phyloP scores from a whole-genome alignment of 2,797 vertebrate genomes.

The Percopsis omiscomaycus region DNA sequence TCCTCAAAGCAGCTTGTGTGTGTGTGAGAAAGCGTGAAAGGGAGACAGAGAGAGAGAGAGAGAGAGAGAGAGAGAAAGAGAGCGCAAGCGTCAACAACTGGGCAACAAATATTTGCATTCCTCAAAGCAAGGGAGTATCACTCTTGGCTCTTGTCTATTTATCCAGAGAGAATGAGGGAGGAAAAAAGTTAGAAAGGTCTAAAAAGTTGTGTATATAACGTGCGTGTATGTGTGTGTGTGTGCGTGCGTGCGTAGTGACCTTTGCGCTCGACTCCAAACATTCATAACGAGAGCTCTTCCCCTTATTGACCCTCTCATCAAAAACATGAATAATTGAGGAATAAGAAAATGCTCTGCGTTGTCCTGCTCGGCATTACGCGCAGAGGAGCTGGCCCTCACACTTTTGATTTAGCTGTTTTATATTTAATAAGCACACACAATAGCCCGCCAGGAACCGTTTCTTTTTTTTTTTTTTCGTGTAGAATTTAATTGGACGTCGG shows the following conservation, averaged over 20 bases:
- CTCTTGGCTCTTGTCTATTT: constrained; percentile 62
- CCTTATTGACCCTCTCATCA: constrained; percentile 80
- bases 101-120: constrained; percentile 75
- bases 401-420: constrained; percentile 82
- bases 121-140: constrained; percentile 62
- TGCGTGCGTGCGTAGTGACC: constrained; percentile 61
- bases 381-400: constrained; percentile 64
- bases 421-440: constrained; percentile 82
- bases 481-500: constrained; percentile 82
- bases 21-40: constrained; percentile 2
- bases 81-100: constrained; percentile 62
- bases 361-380: constrained; percentile 69
- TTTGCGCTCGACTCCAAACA: constrained; percentile 75
- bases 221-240: constrained; percentile 38
- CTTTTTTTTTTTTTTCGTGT: constrained; percentile 71
- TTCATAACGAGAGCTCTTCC: constrained; percentile 78
- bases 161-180: constrained; percentile 38
- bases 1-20: constrained; percentile 58
- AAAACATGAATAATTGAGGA: constrained; percentile 79
- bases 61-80: constrained; percentile 21
- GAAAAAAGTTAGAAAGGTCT: constrained; percentile 49
- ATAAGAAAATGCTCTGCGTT: constrained; percentile 56
- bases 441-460: constrained; percentile 66
- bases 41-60: background rate
- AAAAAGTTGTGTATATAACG: constrained; percentile 47